Base-by-base conservation (phyloP, 1,140 invertebrate species). In the Drosophila virilis region DNA sequence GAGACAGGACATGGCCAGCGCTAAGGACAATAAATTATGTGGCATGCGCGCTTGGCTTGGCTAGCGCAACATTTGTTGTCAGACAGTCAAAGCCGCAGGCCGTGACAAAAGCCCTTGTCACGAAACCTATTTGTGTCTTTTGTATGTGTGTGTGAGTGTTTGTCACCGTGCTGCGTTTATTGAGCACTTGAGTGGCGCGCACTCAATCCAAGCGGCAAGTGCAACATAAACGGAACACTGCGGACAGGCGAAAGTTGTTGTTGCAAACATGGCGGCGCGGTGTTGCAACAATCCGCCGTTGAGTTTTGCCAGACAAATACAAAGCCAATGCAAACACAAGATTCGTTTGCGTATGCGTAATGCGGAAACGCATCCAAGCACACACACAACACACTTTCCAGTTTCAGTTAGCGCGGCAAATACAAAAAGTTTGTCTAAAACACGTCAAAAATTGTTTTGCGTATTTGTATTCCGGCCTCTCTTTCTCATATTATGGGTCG, bases 251-350 rank as follows among this genome's bases (percentile, higher is more conserved):
- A 77, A 77, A 80, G 54, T 46, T 65, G 64, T 40, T 61, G 57
- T 52, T 51, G 77, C 80, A 79, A 77, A 79, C 80, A 72, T 48
- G 66, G 48, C 57, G 48, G 58, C 59, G 42, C 51, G 60, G 45
- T 73, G 80, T 59, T 64, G 80, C 77, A 75, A 61, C 75, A 76
- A 72, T 58, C 46, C 78, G 62, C 67, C 62, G 62, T 80, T 43
- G 50, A 84, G 65, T 75, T 67, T 76, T 60, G 72, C 54, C 46
- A 38, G 59, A 65, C 80, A 84, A 84, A 80, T 77, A 84, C 60
- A 66, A 59, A 84, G 80, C 65, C 77, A 84, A 77, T 80, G 80
- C 80, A 84, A 84, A 84, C 80, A 83, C 62, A 51, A 68, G 70
- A 68, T 60, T 81, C 81, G 75, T 64, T 62, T 83, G 61, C 71